Conservation (phyloP, 2,113 vertebrate genomes). For the Nyctibius bracteatus region DNA sequence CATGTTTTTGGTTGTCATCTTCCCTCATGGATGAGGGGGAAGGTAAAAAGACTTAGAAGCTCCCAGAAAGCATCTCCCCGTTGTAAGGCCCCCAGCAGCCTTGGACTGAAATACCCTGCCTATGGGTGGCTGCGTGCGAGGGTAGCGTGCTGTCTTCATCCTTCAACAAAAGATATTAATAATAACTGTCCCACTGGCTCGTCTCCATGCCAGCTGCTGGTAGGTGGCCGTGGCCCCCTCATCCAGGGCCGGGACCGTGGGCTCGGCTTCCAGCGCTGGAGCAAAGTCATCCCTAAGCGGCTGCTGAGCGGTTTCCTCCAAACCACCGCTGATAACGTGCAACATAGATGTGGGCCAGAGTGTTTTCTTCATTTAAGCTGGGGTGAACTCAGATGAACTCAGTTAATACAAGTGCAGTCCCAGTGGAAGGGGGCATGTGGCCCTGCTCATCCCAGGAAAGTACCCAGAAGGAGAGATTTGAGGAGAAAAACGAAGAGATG, state of each 20-base stretch:
- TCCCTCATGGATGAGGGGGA: background rate
- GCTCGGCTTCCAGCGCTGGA: background rate
- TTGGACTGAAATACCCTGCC: rapidly evolving
- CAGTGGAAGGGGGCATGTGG: background rate
- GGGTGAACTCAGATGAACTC: background rate
- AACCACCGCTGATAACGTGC: rapidly evolving
- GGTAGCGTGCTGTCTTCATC: background rate
- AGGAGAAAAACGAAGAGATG: background rate
- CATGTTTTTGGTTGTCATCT: background rate
- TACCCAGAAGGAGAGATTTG: background rate
- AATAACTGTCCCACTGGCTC: background rate
- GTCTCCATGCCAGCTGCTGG: background rate
- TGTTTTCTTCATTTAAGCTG: background rate
- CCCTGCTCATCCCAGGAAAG: background rate
- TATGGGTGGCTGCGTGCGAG: background rate
- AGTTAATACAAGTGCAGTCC: background rate
- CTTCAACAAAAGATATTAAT: background rate
- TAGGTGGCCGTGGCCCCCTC: background rate
- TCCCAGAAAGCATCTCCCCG: background rate
- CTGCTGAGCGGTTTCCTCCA: background rate
- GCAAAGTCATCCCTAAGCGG: background rate
- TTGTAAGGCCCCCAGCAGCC: background rate
- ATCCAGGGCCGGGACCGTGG: background rate
- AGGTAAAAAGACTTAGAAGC: background rate
- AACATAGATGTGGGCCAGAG: too few relatives aligned